Evolutionary conservation across 2,888 invertebrate genomes (phyloP), one percentile per base, ranked within the genome.

Genomic region (Aphidius colemani): DNA sequence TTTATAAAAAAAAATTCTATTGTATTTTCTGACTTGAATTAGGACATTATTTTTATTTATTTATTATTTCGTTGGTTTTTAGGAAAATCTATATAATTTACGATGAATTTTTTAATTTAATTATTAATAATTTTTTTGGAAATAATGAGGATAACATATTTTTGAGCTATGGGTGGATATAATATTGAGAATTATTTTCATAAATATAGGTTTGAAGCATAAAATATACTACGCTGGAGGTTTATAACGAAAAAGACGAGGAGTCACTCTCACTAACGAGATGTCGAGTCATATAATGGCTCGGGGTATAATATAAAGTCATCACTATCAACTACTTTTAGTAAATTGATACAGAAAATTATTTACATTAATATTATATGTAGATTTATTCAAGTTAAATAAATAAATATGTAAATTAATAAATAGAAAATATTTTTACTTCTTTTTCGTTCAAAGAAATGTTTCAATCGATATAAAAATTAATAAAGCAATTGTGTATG

Each of bases 191-290:
- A 57, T 57, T 55, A 59, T 60, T 65, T 59, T 66, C 50, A 64
- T 53, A 41, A 46, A 55, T 63, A 11, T 55, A 55, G 30, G 56
- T 56, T 56, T 45, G 10, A 10, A 39, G 13, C 1, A 13, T 13
- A 13, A 13, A 13, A 13, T 13, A 49, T 46, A 39, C 48, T 30
- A 30, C 30, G 30, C 5, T 30, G 30, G 30, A 30, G 30, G 30
- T 30, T 30, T 30, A 30, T 30, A 30, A 58, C 73, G 73, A 77
- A 30, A 30, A 30, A 30, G 65, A 74, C 64, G 70, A 70, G 71
- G 70, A 78, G 77, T 79, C 79, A 79, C 78, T 74, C 74, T 73
- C 65, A 69, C 74, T 79, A 79, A 79, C 78, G 74, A 79, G 77
- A 79, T 79, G 74, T 30, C 30, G 30, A 30, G 30, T 30, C 30